Evolutionary conservation across 2,113 vertebrate genomes (phyloP), one percentile per base, ranked within the genome.

Genomic region (Perca schrenkii): DNA sequence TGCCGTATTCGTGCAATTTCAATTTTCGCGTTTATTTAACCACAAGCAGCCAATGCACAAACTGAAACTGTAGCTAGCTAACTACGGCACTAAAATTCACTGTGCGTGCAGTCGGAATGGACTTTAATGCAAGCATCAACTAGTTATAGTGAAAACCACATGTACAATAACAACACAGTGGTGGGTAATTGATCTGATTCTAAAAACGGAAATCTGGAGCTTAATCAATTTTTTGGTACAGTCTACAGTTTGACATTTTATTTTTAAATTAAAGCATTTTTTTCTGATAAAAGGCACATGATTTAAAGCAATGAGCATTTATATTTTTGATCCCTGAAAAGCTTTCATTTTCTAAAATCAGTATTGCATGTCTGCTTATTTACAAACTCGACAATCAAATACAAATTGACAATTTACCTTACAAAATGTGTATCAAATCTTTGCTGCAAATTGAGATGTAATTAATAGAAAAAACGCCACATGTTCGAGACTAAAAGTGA

Each of bases 241-340:
- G n/a, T 15, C 10, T 43, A 43, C 40, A 43, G 53, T 54, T 72
- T 71, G 2, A 66, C 52, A 47, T 65, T 49, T 19, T 25, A 60
- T 49, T 79, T 73, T 43, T 56, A 77, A 88, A 73, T 88, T 90
- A 92, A 89, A 91, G 86, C 80, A 76, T 67, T 66, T 62, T 79
- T 66, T 77, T 68, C 61, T 74, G 22, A 80, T 85, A 77, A 66
- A 94, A 94, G 93, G 94, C 93, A 94, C 93, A 79, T 80, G 52
- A 93, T 90, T 91, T 89, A 92, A 91, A 94, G 87, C 89, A 89
- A 68, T 66, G 62, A 31, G 58, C 53, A 36, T 78, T 68, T 52
- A 75, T 60, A 73, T 77, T 74, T 87, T 47, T 17, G 58, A 84
- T 94, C 87, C 89, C 92, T 93, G 90, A 90, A 86, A 71, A 11